Evolutionary conservation across 23 tunicate genomes (phyloP).

Genomic region (Trididemnum nubilum): DNA sequence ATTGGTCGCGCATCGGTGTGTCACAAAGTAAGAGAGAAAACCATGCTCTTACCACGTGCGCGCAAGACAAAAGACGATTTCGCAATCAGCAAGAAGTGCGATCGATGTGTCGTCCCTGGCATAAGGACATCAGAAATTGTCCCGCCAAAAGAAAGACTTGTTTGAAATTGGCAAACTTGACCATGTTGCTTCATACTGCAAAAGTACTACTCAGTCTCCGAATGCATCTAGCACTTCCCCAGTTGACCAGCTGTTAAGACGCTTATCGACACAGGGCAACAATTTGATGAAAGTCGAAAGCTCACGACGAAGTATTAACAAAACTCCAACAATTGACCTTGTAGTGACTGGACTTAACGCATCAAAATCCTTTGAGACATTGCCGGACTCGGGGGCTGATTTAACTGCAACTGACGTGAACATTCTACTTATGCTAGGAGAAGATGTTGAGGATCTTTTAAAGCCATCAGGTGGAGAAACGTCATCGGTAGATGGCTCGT

Average conservation of each 20-base stretch:
- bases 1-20: neutral
- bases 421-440: neutral
- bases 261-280: neutral
- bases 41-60: no score
- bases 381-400: neutral
- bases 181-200: no score
- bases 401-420: neutral
- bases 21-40: neutral
- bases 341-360: neutral
- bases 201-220: neutral
- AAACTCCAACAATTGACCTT: neutral
- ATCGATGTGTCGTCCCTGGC: no score
- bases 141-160: no score
- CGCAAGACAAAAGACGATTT: no score
- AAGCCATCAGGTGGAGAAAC: no score
- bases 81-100: no score
- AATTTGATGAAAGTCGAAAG: no score
- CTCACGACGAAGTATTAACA: no score
- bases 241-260: neutral
- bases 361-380: neutral
- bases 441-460: no score
- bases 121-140: no score
- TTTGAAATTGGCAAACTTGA: no score
- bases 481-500: neutral
- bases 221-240: neutral